Evolutionary conservation across 2,113 vertebrate species (phyloP).

Genomic region (Tachysurus vachellii): DNA sequence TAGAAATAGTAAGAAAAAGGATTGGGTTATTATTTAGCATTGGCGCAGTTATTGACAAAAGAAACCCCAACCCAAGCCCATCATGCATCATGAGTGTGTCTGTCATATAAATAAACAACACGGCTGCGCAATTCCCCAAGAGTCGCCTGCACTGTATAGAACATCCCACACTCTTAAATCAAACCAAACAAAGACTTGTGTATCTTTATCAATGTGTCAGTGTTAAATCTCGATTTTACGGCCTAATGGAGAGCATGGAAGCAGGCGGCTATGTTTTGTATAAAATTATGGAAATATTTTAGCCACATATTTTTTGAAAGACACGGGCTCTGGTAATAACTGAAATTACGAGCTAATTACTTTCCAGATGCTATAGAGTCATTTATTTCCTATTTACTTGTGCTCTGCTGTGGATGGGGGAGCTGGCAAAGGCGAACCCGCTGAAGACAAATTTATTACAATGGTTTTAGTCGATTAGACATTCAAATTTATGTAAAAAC

Average conservation of each 20-base stretch:
- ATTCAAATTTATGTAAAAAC: conserved; percentile 47
- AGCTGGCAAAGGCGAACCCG: conserved; percentile 59
- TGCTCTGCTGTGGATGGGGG: conserved; percentile 69
- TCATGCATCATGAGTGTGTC: conserved; percentile 69
- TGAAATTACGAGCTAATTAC: conserved; percentile 77
- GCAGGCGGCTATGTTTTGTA: conserved; percentile 11
- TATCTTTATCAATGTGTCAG: conserved; percentile 47
- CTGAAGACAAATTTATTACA: conserved; percentile 70
- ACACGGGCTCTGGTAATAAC: conserved; percentile 71
- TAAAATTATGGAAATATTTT: conserved; percentile 25
- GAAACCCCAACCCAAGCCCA: conserved; percentile 72
- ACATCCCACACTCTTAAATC: conserved; percentile 58
- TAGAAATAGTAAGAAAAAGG: conserved; percentile 52
- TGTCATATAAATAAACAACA: conserved; percentile 70
- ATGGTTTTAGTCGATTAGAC: conserved; percentile 66
- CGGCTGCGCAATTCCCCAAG: conserved; percentile 36
- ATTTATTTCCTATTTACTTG: conserved; percentile 59
- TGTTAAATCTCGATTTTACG: neutral
- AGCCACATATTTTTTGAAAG: conserved; percentile 53
- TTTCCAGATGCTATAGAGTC: conserved; percentile 72
- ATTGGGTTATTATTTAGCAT: conserved; percentile 69
- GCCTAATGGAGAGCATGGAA: neutral
- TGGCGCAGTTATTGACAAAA: conserved; percentile 70
- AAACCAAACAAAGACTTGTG: conserved; percentile 58
- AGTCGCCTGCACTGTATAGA: conserved; percentile 44